Evolutionary conservation across 1,140 invertebrate species (phyloP).

Genomic region (Holotrichia oblita): DNA sequence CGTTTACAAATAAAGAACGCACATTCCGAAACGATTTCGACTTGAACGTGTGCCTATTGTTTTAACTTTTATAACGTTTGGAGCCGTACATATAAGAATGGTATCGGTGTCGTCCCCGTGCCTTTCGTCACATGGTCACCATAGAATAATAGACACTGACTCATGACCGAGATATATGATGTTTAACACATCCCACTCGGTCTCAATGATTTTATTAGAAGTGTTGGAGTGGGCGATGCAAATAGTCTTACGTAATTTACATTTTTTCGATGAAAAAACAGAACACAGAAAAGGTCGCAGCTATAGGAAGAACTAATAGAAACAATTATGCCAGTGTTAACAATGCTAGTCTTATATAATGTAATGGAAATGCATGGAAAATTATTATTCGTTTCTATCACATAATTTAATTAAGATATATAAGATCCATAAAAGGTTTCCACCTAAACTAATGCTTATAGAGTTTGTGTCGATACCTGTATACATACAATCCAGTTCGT

Average conservation of each 20-base stretch:
- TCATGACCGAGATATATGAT: constrained; percentile 33
- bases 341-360: too few relatives aligned
- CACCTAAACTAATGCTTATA: too few relatives aligned
- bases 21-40: constrained; percentile 21
- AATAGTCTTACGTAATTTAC: constrained; percentile 35
- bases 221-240: constrained; percentile 19
- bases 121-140: constrained; percentile 30
- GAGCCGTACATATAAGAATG: constrained; percentile 13
- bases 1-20: constrained; percentile 32
- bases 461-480: too few relatives aligned
- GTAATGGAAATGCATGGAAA: too few relatives aligned
- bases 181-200: constrained; percentile 31
- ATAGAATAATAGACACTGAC: constrained; percentile 31
- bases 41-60: constrained; percentile 21
- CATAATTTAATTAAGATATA: too few relatives aligned
- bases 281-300: neutral
- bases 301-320: neutral
- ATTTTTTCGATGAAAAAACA: constrained; percentile 23
- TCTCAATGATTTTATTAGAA: constrained; percentile 29
- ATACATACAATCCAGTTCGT: too few relatives aligned
- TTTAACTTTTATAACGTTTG: constrained; percentile 20
- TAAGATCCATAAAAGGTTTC: too few relatives aligned
- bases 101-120: constrained; percentile 33
- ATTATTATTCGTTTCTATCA: too few relatives aligned
- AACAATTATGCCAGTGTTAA: too few relatives aligned